Conservation (phyloP, 1,140 invertebrate genomes). For the Orchestia grillus region DNA sequence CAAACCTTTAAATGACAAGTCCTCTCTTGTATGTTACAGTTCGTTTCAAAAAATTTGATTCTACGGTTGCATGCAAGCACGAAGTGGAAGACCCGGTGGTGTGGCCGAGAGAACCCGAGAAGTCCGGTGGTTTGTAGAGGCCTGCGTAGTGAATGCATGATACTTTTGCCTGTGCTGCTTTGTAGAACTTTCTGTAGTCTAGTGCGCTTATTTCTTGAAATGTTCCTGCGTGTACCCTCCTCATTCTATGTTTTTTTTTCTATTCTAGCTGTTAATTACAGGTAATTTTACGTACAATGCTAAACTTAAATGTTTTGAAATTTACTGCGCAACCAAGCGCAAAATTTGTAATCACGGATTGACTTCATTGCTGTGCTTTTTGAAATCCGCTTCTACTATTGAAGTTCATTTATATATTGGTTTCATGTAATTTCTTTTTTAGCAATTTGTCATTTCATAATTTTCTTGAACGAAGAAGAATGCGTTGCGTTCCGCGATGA, state of each 20-base stretch:
- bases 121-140: neutral
- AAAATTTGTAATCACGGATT: neutral
- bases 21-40: no score
- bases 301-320: neutral
- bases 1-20: neutral
- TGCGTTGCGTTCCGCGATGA: neutral
- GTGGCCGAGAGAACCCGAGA: neutral
- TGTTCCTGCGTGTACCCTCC: neutral
- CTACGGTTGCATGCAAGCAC: no score
- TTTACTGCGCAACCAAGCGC: neutral
- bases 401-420: neutral
- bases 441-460: neutral
- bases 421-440: neutral
- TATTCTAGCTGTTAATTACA: neutral
- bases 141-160: neutral
- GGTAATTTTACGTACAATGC: neutral
- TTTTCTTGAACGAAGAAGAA: neutral
- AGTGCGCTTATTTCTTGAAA: neutral
- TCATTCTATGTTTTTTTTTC: neutral
- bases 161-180: neutral
- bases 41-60: no score
- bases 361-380: neutral
- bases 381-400: neutral
- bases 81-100: neutral
- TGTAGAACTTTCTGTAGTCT: neutral